A percentile compares a stretch with the other conserved stretches of the same genome.
phyloP scores from a whole-genome alignment of 1,140 invertebrate genomes.

The Euglossa dilemma region DNA sequence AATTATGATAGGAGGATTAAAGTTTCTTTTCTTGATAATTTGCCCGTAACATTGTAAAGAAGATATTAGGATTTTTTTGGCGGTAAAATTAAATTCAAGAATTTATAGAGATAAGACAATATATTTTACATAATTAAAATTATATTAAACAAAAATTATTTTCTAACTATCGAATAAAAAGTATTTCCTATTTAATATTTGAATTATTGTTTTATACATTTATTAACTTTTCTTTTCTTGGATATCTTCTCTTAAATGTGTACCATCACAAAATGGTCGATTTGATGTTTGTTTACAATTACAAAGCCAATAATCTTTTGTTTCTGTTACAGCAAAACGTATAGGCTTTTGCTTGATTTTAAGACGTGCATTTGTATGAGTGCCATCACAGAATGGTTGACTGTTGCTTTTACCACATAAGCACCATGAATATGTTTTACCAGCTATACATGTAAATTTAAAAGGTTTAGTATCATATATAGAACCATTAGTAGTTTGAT shows the following conservation, averaged over 20 bases:
- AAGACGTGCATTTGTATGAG: conserved; percentile 90
- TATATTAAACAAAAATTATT: neutral
- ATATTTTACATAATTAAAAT: neutral
- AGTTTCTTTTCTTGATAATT: neutral
- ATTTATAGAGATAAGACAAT: neutral
- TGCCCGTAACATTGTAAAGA: neutral
- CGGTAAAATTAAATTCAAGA: neutral
- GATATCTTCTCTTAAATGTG: conserved; percentile 90
- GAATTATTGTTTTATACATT: too few relatives aligned
- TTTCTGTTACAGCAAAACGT: conserved; percentile 91
- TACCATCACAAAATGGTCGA: conserved; percentile 98
- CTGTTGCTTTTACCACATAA: conserved; percentile 94
- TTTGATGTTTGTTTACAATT: conserved; percentile 98
- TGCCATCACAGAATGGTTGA: conserved; percentile 97
- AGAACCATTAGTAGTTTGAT: conserved; percentile 87
- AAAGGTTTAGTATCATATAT: conserved; percentile 96
- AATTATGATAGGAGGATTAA: neutral
- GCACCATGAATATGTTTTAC: conserved; percentile 97
- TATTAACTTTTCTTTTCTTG: conserved; percentile 77
- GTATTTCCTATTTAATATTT: neutral
- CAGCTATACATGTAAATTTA: conserved; percentile 87
- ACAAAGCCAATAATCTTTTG: conserved; percentile 98
- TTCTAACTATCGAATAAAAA: neutral
- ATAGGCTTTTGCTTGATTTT: conserved; percentile 90
- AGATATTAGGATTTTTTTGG: neutral